Conservation (phyloP, 2,797 vertebrate genomes). For the Chanos chanos region DNA sequence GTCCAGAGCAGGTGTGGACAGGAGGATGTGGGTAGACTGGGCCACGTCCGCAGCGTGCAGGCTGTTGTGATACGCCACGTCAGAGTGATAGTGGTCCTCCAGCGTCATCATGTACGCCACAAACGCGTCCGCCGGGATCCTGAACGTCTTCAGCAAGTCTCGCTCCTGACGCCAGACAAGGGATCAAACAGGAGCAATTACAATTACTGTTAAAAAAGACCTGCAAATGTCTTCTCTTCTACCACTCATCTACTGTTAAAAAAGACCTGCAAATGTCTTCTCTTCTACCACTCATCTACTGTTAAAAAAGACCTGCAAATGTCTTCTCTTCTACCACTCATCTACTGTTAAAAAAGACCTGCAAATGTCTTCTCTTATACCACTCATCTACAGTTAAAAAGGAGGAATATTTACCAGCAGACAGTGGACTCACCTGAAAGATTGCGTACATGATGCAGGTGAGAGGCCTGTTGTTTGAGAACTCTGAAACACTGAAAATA, state of each 20-base stretch:
- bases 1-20: slow-evolving; percentile 93
- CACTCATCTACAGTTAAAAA: too few relatives aligned
- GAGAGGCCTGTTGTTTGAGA: slow-evolving; percentile 87
- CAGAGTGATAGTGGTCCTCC: slow-evolving; percentile 95
- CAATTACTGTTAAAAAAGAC: background rate
- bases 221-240: too few relatives aligned
- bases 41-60: slow-evolving; percentile 95
- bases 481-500: slow-evolving; percentile 94
- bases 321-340: too few relatives aligned
- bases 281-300: too few relatives aligned
- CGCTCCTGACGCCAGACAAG: slow-evolving; percentile 75
- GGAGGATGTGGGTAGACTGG: slow-evolving; percentile 95
- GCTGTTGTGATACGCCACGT: slow-evolving; percentile 97
- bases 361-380: too few relatives aligned
- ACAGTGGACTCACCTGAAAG: slow-evolving; percentile 81
- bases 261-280: too few relatives aligned
- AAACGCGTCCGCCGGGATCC: slow-evolving; percentile 90
- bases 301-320: background rate
- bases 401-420: background rate
- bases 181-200: background rate
- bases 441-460: slow-evolving; percentile 99
- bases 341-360: background rate
- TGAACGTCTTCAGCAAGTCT: slow-evolving; percentile 93
- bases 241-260: too few relatives aligned
- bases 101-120: slow-evolving; percentile 98